phyloP scores from a whole-genome alignment of 2,797 vertebrate genomes.

The Phrynocephalus vlangalii region DNA sequence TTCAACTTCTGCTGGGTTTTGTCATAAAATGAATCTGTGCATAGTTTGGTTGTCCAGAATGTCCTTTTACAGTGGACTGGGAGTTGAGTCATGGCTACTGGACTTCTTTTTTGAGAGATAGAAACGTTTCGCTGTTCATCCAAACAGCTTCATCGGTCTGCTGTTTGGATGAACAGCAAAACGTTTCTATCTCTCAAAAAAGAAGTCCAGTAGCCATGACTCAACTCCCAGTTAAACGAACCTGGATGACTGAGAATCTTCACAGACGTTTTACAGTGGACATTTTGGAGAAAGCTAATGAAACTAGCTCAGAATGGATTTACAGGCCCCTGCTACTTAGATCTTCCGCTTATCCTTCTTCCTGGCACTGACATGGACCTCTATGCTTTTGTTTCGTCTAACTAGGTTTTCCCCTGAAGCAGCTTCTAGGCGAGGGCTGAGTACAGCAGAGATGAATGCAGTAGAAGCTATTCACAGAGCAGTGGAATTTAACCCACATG shows the following conservation, averaged over 20 bases:
- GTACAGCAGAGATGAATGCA: slow-evolving; percentile 98
- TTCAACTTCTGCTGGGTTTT: slow-evolving; percentile 78
- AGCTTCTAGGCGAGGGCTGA: slow-evolving; percentile 94
- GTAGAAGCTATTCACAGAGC: slow-evolving; percentile 99
- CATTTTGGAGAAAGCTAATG: slow-evolving; percentile 65
- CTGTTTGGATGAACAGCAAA: no score
- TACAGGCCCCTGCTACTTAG: slow-evolving; percentile 69
- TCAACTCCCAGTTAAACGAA: no score
- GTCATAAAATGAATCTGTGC: slow-evolving; percentile 65
- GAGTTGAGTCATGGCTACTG: no score
- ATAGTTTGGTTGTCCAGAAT: slow-evolving; percentile 67
- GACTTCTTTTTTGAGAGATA: no score
- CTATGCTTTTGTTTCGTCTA: slow-evolving; percentile 71
- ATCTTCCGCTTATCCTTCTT: slow-evolving; percentile 53
- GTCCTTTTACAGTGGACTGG: slow-evolving; percentile 66
- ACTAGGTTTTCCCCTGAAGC: slow-evolving; percentile 96
- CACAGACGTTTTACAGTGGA: slow-evolving; percentile 60
- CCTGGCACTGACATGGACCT: slow-evolving; percentile 65
- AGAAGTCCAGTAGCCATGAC: no score
- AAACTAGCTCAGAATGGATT: slow-evolving; percentile 66
- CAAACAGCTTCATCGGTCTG: no score
- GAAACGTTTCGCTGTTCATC: no score
- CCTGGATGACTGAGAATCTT: no score
- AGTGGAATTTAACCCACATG: slow-evolving; percentile 98
- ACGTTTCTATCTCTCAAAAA: no score